Evolutionary conservation across 2,888 invertebrate species (phyloP).

Genomic region (Druceiella hillmani): DNA sequence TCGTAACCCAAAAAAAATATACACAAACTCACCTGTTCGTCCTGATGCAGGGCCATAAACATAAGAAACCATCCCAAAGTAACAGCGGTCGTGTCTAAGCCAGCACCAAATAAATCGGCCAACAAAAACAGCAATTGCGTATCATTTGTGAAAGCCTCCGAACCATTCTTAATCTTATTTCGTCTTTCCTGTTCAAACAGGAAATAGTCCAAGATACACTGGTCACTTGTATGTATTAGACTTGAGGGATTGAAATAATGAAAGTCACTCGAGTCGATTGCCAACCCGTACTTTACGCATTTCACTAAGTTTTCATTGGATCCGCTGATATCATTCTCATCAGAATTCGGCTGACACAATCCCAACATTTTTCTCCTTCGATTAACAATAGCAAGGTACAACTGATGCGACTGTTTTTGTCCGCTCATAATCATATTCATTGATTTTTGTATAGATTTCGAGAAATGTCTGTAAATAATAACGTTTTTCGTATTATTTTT

Average conservation of each 20-base stretch:
- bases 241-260: constrained; percentile 43
- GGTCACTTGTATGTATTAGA: constrained; percentile 38
- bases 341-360: constrained; percentile 31
- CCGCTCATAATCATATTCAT: constrained; percentile 63
- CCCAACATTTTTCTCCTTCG: constrained; percentile 43
- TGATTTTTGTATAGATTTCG: constrained; percentile 56
- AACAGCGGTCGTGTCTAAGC: constrained; percentile 76
- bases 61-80: constrained; percentile 79
- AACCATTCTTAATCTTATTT: constrained; percentile 36
- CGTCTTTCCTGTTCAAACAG: constrained; percentile 55
- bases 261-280: constrained; percentile 31
- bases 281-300: constrained; percentile 42
- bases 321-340: constrained; percentile 33
- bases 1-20: constrained; percentile 8
- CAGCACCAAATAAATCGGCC: constrained; percentile 82
- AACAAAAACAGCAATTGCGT: constrained; percentile 69
- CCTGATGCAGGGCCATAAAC: constrained; percentile 64
- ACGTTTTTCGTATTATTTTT: too few species aligned
- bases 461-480: constrained; percentile 51
- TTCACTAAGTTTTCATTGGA: constrained; percentile 41
- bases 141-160: constrained; percentile 52
- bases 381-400: constrained; percentile 64
- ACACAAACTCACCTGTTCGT: constrained; percentile 58
- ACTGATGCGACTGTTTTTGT: constrained; percentile 63
- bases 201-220: constrained; percentile 61